Conservation (phyloP, 2,888 invertebrate species). For the Plemyria rubiginata region DNA sequence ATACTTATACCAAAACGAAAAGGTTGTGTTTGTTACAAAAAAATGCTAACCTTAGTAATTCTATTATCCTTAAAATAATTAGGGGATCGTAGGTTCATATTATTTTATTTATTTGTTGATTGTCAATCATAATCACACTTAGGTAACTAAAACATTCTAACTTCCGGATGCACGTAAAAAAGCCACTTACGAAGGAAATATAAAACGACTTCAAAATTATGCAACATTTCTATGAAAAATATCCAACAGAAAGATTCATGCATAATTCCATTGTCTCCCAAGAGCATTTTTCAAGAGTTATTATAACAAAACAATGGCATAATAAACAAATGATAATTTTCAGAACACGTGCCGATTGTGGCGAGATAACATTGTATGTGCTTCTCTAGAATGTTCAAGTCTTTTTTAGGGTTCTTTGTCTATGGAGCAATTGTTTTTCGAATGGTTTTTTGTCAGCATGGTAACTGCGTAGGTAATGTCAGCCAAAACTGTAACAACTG, state of each 20-base stretch:
- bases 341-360: slow-evolving; percentile 71
- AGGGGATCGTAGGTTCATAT: too few species aligned
- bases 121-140: too few species aligned
- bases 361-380: slow-evolving; percentile 70
- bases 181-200: not conserved
- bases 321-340: slow-evolving; percentile 58
- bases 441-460: not conserved
- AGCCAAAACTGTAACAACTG: not conserved
- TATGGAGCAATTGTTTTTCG: not conserved
- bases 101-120: too few species aligned
- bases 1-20: not conserved
- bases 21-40: too few species aligned
- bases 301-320: slow-evolving; percentile 42
- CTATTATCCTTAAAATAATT: too few species aligned
- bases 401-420: slow-evolving; percentile 10
- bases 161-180: not conserved
- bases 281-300: slow-evolving; percentile 18
- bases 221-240: slow-evolving; percentile 14
- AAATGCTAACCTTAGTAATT: too few species aligned
- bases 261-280: slow-evolving; percentile 26
- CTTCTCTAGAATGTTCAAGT: slow-evolving; percentile 16
- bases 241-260: slow-evolving; percentile 24
- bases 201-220: not conserved
- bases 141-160: not conserved
- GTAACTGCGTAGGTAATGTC: too few species aligned